Conservation (phyloP, 2,797 vertebrate genomes). For the Anisognathus igniventris region DNA sequence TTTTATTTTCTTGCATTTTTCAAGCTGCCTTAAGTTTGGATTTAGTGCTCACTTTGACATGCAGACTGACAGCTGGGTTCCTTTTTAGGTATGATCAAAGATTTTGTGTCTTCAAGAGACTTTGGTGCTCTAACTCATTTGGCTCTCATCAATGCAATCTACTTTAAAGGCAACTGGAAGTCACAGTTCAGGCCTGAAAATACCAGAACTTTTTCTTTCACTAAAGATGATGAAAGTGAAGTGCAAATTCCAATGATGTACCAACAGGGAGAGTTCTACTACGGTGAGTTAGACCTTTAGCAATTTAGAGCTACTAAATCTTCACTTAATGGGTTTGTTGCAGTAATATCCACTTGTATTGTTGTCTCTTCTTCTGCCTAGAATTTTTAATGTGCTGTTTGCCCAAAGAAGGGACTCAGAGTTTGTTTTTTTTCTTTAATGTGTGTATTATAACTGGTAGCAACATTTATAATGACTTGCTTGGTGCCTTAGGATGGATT, state of each 20-base stretch:
- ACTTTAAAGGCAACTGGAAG: slow-evolving; percentile 98
- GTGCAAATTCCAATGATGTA: slow-evolving; percentile 99
- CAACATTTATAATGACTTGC: not conserved
- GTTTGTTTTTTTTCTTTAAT: not conserved
- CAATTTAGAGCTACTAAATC: not conserved
- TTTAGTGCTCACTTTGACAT: slow-evolving; percentile 26
- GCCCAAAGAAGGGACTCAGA: not conserved
- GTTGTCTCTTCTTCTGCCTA: not conserved
- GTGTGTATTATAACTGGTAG: not conserved
- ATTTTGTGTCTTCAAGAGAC: slow-evolving; percentile 88
- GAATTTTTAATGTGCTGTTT: not conserved
- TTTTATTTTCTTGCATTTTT: slow-evolving; percentile 52
- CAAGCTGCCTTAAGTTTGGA: slow-evolving; percentile 1
- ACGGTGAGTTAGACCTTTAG: slow-evolving; percentile 76
- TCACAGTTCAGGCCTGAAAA: slow-evolving; percentile 96
- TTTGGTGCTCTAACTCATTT: slow-evolving; percentile 86
- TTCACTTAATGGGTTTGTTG: not conserved
- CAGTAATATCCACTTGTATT: not conserved
- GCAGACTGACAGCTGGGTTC: slow-evolving; percentile 18
- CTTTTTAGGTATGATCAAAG: slow-evolving; percentile 85
- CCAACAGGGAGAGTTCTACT: slow-evolving; percentile 98
- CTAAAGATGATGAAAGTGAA: slow-evolving; percentile 94
- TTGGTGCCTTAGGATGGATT: not conserved
- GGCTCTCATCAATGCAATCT: slow-evolving; percentile 90
- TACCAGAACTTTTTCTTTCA: slow-evolving; percentile 96